phyloP scores from a whole-genome alignment of 2,113 vertebrate species.

The human region GRCh38 chr2:109313501-109314000 shows the following conservation, averaged over 20 bases:
- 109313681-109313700: neutral
- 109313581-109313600: neutral
- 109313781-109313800: neutral
- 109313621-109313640: neutral
- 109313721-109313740: neutral
- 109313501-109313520: fast-evolving
- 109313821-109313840: neutral
- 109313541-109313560: neutral
- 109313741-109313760: neutral
- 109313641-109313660: neutral
- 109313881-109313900: neutral
- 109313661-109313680: too few species aligned
- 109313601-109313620: fast-evolving
- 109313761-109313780: too few species aligned
- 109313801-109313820: neutral
- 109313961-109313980: neutral
- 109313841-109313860: too few species aligned
- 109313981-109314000: neutral
- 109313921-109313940: fast-evolving
- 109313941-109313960: neutral
- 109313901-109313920: neutral
- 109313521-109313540: fast-evolving
- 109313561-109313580: neutral
- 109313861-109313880: neutral
- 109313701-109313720: neutral